Conservation (phyloP, 2,797 vertebrate species). For the Micromesistius poutassou region DNA sequence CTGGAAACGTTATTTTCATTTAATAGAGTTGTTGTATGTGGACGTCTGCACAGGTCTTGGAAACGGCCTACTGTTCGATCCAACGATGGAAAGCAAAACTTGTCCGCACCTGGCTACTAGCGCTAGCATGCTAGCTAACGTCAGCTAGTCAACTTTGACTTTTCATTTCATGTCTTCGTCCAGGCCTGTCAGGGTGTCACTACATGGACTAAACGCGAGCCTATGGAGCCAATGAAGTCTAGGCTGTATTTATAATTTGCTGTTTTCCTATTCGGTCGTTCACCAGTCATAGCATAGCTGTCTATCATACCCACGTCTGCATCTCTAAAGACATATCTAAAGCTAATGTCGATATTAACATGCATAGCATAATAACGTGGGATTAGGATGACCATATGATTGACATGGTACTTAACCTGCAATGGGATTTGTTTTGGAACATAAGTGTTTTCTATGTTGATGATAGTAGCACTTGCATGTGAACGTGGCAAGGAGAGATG, state of each 20-base stretch:
- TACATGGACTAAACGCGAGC: background rate
- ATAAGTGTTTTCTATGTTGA: too few species aligned
- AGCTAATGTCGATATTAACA: background rate
- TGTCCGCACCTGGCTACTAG: background rate
- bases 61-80: background rate
- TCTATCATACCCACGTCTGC: background rate
- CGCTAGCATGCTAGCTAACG: constrained; percentile 44
- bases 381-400: background rate
- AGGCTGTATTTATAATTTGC: background rate
- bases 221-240: background rate
- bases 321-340: background rate
- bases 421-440: background rate
- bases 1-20: background rate
- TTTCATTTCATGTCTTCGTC: constrained; percentile 16
- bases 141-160: constrained; percentile 36
- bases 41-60: background rate
- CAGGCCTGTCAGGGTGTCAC: constrained; percentile 1
- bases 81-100: background rate
- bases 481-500: background rate
- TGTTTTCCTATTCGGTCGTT: background rate
- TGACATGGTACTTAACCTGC: background rate
- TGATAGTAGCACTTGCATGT: background rate
- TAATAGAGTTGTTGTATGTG: background rate
- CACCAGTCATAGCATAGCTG: background rate
- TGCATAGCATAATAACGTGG: background rate